Percentiles rank a stretch among this genome's conserved stretches.
Conservation (phyloP, 2,113 vertebrate species). For the Lepidothrix coronata region DNA sequence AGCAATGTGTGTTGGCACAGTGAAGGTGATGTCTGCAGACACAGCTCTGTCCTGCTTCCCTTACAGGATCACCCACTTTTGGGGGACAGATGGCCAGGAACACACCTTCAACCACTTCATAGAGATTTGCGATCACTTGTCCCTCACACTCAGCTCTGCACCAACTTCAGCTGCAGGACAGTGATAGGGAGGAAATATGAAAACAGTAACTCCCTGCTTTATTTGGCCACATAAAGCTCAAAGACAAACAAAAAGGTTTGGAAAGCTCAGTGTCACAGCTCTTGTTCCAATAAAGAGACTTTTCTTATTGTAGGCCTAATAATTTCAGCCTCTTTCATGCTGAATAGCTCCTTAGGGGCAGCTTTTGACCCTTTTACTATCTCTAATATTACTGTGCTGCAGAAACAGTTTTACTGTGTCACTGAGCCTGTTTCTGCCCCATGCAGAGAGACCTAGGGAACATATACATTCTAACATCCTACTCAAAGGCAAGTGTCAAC, state of each 20-base stretch:
- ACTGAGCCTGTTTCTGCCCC: neutral
- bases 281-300: neutral
- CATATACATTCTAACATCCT: neutral
- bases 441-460: neutral
- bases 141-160: neutral
- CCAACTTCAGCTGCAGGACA: neutral
- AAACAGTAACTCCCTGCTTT: neutral
- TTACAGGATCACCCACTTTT: neutral
- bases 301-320: neutral
- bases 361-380: neutral
- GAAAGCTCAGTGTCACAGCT: neutral
- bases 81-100: neutral
- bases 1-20: neutral
- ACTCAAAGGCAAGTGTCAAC: neutral
- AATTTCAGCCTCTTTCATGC: neutral
- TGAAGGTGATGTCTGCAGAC: neutral
- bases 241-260: neutral
- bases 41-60: neutral
- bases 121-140: neutral
- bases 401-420: neutral
- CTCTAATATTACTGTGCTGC: neutral
- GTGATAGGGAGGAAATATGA: neutral
- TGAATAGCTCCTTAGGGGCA: neutral
- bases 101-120: neutral
- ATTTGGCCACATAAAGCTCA: neutral